A percentile compares a stretch with the other conserved stretches of the same genome.
phyloP scores from a whole-genome alignment of 2,113 vertebrate species.

The Collichthys lucidus region DNA sequence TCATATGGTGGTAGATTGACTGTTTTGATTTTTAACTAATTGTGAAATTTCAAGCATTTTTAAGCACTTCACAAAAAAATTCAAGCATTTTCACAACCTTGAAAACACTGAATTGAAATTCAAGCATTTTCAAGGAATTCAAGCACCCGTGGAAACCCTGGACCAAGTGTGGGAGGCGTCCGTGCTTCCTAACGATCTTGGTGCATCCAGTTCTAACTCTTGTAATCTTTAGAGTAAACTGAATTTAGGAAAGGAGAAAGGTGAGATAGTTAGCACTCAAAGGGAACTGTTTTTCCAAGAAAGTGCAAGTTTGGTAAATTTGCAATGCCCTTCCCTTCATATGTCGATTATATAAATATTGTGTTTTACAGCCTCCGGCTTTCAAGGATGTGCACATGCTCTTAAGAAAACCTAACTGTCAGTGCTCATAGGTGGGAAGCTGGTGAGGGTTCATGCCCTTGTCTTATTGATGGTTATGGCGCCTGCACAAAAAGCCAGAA shows the following conservation, averaged over 20 bases:
- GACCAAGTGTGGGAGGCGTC: neutral
- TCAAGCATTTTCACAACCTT: too few species aligned
- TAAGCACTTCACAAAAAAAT: too few species aligned
- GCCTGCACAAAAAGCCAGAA: conserved; percentile 8
- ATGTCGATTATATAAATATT: neutral
- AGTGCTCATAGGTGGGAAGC: conserved; percentile 7
- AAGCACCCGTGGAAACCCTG: too few species aligned
- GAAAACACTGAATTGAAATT: too few species aligned
- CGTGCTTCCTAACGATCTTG: neutral
- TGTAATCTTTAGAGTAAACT: neutral
- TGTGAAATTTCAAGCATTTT: too few species aligned
- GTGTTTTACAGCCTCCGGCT: neutral
- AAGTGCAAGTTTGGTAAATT: neutral
- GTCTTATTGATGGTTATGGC: conserved; percentile 17
- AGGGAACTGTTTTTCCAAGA: neutral
- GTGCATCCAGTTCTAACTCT: neutral
- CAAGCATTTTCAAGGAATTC: too few species aligned
- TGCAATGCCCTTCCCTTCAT: neutral
- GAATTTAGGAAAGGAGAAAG: neutral
- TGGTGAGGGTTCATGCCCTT: neutral
- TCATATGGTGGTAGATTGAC: too few species aligned
- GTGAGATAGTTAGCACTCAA: neutral
- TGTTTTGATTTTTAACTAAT: too few species aligned
- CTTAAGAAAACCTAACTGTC: conserved; percentile 6
- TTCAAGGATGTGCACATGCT: neutral